These are phyloP conservation scores for Campodea augens DNA, from an alignment of 1,140 invertebrate species.

Conservation along the genomic window DNA sequence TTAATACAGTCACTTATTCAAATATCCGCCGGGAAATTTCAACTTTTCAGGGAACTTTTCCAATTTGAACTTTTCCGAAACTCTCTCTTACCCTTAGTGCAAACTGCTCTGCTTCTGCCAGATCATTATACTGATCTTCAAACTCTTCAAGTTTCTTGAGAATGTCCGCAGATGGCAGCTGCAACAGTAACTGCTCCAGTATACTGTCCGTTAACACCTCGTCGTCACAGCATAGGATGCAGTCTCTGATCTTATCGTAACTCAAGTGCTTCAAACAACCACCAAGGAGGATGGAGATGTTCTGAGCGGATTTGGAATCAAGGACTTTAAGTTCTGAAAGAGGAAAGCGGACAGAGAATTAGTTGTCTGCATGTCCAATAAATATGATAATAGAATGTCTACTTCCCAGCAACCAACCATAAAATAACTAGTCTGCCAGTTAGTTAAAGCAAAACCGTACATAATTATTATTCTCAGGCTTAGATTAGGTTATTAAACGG, in stretches of 20 bases:
- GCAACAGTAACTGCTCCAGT: slow-evolving; percentile 65
- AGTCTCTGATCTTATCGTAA: slow-evolving; percentile 64
- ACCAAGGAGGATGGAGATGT: slow-evolving; percentile 75
- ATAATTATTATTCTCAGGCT: too few species aligned
- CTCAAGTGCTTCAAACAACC: slow-evolving; percentile 77
- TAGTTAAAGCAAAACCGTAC: too few species aligned
- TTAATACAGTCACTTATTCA: too few species aligned
- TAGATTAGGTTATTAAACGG: too few species aligned
- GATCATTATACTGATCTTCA: slow-evolving; percentile 50
- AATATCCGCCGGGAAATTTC: too few species aligned
- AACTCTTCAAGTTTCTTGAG: slow-evolving; percentile 60
- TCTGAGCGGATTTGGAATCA: slow-evolving; percentile 83
- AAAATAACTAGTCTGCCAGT: too few species aligned
- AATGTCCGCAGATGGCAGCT: slow-evolving; percentile 75
- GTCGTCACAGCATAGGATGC: slow-evolving; percentile 71
- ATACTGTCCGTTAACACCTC: slow-evolving; percentile 58
- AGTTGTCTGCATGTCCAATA: background rate
- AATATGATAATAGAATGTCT: background rate
- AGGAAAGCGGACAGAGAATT: background rate
- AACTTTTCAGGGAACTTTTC: too few species aligned
- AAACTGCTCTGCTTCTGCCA: slow-evolving; percentile 90
- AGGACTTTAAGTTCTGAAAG: slow-evolving; percentile 45
- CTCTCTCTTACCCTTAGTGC: slow-evolving; percentile 77
- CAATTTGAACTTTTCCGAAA: too few species aligned
- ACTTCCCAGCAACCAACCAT: slow-evolving; percentile 12